phyloP scores from a whole-genome alignment of 2,113 vertebrate genomes.

The Chamaetylas fuelleborni region DNA sequence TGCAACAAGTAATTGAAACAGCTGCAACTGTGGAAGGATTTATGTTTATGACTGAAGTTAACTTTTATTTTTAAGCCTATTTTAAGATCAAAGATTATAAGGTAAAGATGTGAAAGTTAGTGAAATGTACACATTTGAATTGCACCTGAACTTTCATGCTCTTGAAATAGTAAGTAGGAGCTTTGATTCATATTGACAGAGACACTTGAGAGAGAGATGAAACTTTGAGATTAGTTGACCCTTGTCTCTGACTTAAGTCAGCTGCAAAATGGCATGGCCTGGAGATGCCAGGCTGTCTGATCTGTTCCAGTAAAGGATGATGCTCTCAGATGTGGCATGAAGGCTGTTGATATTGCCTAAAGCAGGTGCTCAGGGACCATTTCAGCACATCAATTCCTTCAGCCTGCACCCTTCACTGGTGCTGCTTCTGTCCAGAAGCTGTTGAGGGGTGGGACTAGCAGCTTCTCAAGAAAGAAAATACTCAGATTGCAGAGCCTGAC shows the following conservation, averaged over 20 bases:
- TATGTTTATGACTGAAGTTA: not conserved
- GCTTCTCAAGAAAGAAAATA: not conserved
- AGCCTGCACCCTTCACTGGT: not conserved
- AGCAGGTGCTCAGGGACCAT: not conserved
- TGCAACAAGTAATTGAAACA: not conserved
- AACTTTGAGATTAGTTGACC: not conserved
- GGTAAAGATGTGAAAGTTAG: not conserved
- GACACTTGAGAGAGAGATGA: not conserved
- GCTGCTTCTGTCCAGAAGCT: not conserved
- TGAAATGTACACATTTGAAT: not conserved
- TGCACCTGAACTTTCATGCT: not conserved
- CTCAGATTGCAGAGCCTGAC: not conserved
- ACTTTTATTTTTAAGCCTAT: not conserved
- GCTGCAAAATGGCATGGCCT: not conserved
- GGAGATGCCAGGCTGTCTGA: not conserved
- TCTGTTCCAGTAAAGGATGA: not conserved
- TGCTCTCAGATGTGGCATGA: not conserved
- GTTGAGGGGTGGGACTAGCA: not conserved
- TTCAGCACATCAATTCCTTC: not conserved
- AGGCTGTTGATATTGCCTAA: fast-evolving
- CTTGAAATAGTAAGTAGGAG: not conserved
- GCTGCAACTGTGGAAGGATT: not conserved
- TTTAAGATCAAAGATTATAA: not conserved
- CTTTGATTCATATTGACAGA: not conserved
- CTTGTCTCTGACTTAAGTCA: not conserved